Evolutionary conservation across 2,797 vertebrate species (phyloP).

Genomic region (Spea hammondii): DNA sequence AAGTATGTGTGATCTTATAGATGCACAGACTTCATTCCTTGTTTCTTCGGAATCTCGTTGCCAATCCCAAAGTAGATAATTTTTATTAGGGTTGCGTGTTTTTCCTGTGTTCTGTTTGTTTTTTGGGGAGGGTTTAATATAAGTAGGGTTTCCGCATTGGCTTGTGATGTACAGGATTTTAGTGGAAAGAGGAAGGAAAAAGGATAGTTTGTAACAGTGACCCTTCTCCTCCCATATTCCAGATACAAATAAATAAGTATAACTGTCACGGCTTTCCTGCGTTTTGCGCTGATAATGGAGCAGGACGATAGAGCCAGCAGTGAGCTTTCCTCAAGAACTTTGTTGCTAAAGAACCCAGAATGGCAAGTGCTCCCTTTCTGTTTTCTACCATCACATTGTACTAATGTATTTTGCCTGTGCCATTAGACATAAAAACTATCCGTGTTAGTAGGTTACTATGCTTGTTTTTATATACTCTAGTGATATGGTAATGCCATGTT

Average conservation of each 20-base stretch:
- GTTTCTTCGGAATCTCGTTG: no score
- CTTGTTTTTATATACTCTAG: no score
- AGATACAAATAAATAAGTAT: constrained; percentile 49
- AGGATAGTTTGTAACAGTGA: constrained; percentile 39
- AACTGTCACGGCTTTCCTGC: constrained; percentile 43
- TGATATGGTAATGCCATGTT: no score
- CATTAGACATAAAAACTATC: not conserved
- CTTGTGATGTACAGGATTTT: not conserved
- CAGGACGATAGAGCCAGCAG: constrained; percentile 41
- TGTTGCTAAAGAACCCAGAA: constrained; percentile 50
- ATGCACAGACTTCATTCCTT: no score
- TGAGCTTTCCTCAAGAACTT: constrained; percentile 43
- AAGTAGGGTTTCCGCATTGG: not conserved
- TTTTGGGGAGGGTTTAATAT: no score
- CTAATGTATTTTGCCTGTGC: constrained; percentile 23
- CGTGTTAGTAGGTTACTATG: no score
- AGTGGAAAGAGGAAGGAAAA: constrained; percentile 23
- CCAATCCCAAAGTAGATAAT: no score
- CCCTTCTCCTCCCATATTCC: constrained; percentile 48
- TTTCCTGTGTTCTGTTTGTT: not conserved
- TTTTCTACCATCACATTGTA: constrained; percentile 30
- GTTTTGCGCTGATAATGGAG: constrained; percentile 48
- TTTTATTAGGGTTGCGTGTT: no score
- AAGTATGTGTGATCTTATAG: no score
- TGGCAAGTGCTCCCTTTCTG: constrained; percentile 48